phyloP scores from a whole-genome alignment of 2,113 vertebrate genomes.

The Calyptomena viridis region DNA sequence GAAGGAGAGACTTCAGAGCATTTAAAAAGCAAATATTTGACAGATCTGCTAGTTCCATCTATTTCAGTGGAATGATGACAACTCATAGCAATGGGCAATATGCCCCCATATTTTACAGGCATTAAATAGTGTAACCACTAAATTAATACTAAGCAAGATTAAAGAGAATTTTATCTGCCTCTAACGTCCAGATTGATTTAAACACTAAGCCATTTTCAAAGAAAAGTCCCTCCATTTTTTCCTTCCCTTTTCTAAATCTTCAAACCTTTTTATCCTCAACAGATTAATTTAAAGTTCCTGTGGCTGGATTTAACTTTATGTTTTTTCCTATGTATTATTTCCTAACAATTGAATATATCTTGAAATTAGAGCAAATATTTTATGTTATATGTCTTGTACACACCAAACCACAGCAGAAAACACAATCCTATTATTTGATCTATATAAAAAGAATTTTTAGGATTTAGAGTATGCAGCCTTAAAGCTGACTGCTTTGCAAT shows the following conservation, averaged over 20 bases:
- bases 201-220: neutral
- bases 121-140: neutral
- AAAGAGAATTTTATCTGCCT: neutral
- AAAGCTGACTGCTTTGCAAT: neutral
- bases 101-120: neutral
- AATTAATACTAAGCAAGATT: neutral
- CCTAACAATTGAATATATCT: neutral
- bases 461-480: neutral
- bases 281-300: neutral
- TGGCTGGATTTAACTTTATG: neutral
- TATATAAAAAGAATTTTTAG: neutral
- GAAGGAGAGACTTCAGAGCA: neutral
- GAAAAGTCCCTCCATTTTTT: neutral
- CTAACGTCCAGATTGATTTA: neutral
- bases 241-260: neutral
- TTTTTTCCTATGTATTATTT: neutral
- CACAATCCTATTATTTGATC: neutral
- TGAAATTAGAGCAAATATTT: neutral
- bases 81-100: neutral
- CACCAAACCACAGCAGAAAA: neutral
- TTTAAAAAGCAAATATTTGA: neutral
- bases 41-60: neutral
- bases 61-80: neutral
- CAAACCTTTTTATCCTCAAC: neutral
- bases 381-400: neutral